Conservation (phyloP, 2,888 invertebrate species). For the Eulithis testata region DNA sequence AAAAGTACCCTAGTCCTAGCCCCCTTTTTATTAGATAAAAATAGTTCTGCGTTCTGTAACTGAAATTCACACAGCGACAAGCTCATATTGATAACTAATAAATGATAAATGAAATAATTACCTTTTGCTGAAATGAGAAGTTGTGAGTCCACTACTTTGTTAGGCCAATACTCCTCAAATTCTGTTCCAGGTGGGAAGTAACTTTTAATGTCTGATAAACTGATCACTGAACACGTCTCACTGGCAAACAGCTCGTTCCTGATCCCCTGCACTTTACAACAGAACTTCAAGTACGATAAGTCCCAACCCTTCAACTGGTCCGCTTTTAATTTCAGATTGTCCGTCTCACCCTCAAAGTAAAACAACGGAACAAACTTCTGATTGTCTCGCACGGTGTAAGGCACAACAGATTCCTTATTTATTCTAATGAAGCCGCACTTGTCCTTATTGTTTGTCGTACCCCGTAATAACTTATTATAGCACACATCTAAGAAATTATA, state of each 20-base stretch:
- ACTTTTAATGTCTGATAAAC: constrained; percentile 94
- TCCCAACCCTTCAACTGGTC: constrained; percentile 96
- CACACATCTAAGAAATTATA: constrained; percentile 96
- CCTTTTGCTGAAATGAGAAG: constrained; percentile 89
- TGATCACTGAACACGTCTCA: constrained; percentile 95
- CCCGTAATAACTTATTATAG: constrained; percentile 91
- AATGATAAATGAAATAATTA: constrained; percentile 46
- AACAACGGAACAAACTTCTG: constrained; percentile 96
- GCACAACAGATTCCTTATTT: constrained; percentile 96
- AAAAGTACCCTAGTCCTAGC: no score
- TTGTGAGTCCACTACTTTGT: constrained; percentile 93
- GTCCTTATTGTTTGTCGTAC: constrained; percentile 89
- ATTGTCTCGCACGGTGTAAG: constrained; percentile 93
- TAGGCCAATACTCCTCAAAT: constrained; percentile 97
- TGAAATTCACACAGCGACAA: no score
- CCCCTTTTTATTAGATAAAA: no score
- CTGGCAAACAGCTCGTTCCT: constrained; percentile 95
- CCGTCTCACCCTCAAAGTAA: constrained; percentile 95
- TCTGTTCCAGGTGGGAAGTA: constrained; percentile 95
- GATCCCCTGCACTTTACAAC: constrained; percentile 97
- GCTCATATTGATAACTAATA: background rate
- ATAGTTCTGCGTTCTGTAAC: no score
- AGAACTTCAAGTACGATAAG: constrained; percentile 95
- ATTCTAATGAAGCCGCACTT: constrained; percentile 96
- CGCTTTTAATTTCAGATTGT: constrained; percentile 93